Conservation (phyloP, 2,888 invertebrate genomes). For the Plebejus argus region DNA sequence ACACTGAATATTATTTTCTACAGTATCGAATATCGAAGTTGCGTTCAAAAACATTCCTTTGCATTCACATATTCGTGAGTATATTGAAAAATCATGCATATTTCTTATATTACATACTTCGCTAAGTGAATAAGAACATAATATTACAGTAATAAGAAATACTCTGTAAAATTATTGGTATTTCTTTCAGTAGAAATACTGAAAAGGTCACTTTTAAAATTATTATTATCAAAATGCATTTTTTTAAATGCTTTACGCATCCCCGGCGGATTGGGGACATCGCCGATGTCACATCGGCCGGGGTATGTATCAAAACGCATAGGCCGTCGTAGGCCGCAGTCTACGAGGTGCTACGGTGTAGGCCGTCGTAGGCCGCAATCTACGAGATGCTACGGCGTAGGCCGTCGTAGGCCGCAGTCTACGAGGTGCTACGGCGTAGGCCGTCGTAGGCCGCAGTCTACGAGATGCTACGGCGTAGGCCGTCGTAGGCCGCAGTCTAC, state of each 20-base stretch:
- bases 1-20: constrained; percentile 60
- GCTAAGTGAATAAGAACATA: constrained; percentile 2
- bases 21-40: constrained; percentile 39
- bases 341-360: too few species aligned
- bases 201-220: background rate
- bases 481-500: background rate
- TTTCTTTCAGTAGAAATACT: background rate
- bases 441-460: too few species aligned
- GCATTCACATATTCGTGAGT: constrained; percentile 22
- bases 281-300: too few species aligned
- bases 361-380: too few species aligned
- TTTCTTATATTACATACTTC: constrained; percentile 1
- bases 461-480: background rate
- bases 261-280: too few species aligned
- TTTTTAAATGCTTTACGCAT: too few species aligned
- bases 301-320: too few species aligned
- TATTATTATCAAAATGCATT: background rate
- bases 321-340: too few species aligned
- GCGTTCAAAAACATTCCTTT: constrained; percentile 31
- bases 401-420: too few species aligned
- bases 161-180: background rate
- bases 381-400: too few species aligned
- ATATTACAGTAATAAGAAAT: constrained; percentile 1
- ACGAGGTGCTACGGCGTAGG: too few species aligned
- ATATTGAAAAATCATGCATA: constrained; percentile 25